These are phyloP conservation scores for Iguana delicatissima DNA, from an alignment of 2,797 vertebrate species.

Conservation along the genomic window DNA sequence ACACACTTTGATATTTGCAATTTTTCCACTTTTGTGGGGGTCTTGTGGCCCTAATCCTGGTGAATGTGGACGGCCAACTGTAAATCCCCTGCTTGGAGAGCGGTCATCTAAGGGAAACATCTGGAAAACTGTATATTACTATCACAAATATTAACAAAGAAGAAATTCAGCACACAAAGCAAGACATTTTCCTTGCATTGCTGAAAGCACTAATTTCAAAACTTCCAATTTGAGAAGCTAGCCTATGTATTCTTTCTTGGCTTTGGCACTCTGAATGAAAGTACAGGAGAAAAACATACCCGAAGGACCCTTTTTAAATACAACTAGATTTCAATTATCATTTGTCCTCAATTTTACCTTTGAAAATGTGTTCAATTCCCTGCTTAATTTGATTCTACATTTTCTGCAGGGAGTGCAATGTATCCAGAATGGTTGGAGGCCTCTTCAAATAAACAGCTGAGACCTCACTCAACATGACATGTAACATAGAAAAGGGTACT, in stretches of 20 bases:
- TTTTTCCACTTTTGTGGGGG: no score
- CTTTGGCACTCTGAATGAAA: not conserved
- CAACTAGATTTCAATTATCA: conserved; percentile 17
- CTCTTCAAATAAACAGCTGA: conserved; percentile 39
- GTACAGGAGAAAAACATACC: not conserved
- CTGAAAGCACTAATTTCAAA: not conserved
- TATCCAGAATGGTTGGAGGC: conserved; percentile 31
- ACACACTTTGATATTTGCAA: no score
- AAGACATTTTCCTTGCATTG: not conserved
- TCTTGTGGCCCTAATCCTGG: no score
- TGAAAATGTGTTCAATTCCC: not conserved
- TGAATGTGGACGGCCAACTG: no score
- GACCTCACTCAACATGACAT: not conserved
- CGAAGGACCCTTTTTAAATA: conserved; percentile 2
- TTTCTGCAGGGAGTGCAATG: conserved; percentile 33
- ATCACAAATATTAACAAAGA: not conserved
- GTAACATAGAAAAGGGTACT: not conserved
- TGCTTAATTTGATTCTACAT: not conserved
- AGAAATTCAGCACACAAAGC: not conserved
- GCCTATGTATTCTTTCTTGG: not conserved
- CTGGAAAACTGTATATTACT: not conserved
- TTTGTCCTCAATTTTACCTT: not conserved
- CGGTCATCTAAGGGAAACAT: not conserved
- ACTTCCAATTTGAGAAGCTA: not conserved
- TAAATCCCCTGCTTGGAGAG: not conserved